A percentile compares a stretch with the other conserved stretches of the same genome.
phyloP scores from a whole-genome alignment of 2,888 invertebrate genomes.

The Acrobasis suavella region DNA sequence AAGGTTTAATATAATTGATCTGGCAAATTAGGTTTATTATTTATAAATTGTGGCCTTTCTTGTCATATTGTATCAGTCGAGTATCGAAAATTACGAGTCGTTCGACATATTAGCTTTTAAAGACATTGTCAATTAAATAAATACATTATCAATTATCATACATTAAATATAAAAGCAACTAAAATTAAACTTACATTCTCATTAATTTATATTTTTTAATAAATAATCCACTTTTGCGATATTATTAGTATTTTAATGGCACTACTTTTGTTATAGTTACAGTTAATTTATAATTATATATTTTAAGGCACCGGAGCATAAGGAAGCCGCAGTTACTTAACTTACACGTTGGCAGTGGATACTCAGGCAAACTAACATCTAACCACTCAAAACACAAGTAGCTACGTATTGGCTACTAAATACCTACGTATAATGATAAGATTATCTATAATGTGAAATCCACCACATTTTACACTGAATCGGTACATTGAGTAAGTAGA shows the following conservation, averaged over 20 bases:
- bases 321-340: constrained; percentile 33
- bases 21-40: no score
- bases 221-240: constrained; percentile 36
- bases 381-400: constrained; percentile 5
- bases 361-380: constrained; percentile 18
- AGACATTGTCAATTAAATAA: constrained; percentile 4
- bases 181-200: constrained; percentile 32
- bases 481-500: no score
- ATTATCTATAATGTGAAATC: no score
- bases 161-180: constrained; percentile 24
- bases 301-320: constrained; percentile 55
- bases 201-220: constrained; percentile 38
- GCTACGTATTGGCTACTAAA: neutral
- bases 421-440: neutral
- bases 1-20: no score
- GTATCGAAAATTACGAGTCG: neutral
- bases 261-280: constrained; percentile 54
- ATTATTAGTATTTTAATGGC: constrained; percentile 47
- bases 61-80: constrained; percentile 4
- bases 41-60: neutral
- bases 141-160: constrained; percentile 23
- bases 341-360: constrained; percentile 22
- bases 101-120: neutral
- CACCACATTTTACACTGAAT: no score
- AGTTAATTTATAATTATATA: constrained; percentile 9